Conservation (phyloP, 2,113 vertebrate genomes). For the Rynchops niger region DNA sequence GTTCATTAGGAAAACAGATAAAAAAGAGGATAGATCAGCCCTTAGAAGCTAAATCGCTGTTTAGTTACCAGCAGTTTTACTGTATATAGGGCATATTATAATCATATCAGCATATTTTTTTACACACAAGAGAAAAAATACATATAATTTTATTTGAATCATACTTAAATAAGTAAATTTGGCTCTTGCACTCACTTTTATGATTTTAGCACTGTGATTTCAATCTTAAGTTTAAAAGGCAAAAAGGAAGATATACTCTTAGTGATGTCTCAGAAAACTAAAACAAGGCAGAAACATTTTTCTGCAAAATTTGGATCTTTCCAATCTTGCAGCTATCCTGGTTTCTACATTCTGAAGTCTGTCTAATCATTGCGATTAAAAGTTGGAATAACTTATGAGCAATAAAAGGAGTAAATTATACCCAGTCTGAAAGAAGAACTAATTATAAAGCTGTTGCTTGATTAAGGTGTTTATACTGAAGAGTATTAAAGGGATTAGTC, state of each 20-base stretch:
- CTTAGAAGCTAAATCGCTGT: slow-evolving; percentile 9
- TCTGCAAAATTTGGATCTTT: slow-evolving; percentile 1
- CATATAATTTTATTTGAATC: background rate
- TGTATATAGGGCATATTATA: background rate
- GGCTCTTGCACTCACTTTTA: background rate
- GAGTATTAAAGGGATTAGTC: slow-evolving; percentile 74
- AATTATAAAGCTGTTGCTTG: slow-evolving; percentile 76
- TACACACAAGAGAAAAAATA: slow-evolving; percentile 1
- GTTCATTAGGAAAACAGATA: background rate
- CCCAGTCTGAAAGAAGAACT: slow-evolving; percentile 67
- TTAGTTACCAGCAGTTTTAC: slow-evolving; percentile 15
- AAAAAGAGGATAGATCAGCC: background rate
- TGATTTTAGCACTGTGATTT: slow-evolving; percentile 25
- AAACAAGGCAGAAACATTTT: fast-evolving
- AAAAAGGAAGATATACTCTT: background rate
- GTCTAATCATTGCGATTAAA: slow-evolving; percentile 66
- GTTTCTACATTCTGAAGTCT: slow-evolving; percentile 32
- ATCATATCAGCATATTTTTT: background rate
- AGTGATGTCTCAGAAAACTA: background rate
- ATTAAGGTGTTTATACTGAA: slow-evolving; percentile 76
- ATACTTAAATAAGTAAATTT: background rate
- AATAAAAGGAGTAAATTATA: slow-evolving; percentile 74
- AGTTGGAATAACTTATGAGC: slow-evolving; percentile 63
- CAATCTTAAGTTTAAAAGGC: slow-evolving; percentile 21
- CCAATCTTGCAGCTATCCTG: slow-evolving; percentile 1